Base-by-base conservation (phyloP, 2,888 invertebrate species). In the Gnatocerus cornutus region DNA sequence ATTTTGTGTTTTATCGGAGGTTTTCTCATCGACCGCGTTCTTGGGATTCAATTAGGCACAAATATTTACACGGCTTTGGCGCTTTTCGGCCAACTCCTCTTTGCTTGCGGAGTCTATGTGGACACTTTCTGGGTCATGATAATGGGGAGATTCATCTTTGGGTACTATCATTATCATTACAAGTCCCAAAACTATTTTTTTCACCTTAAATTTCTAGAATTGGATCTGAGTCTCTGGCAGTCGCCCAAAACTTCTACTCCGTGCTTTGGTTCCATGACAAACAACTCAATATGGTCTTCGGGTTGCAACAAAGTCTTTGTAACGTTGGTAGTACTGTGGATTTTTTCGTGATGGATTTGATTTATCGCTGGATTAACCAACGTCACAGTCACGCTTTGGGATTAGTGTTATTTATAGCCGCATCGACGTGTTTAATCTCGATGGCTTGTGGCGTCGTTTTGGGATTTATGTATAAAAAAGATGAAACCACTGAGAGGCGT, bases 211-310 rank as follows among this genome's bases (percentile, higher is more conserved):
- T n/a, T n/a, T 71, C 52, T 59, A 94, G 94, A 62, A 94, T 98
- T 83, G 99, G 98, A 21, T 97, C 97, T 27, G 99, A 99, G 86
- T 97, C 97, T 0, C 85, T 99, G 71, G 96, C 97, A 70, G 98
- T 99, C 9, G 97, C 97, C 8, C 98, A 98, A 81, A 99, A 99
- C 84, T 97, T 94, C 79, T 99, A 98, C 86, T 97, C 98, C 0
- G 98, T 98, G 0, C 88, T 95, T 41, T 99, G 99, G 99, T 99
- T 99, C 84, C 96, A 96, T 85, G 98, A 97, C 62, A 96, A 94
- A 85, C 98, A 98, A 86, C 87, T 99, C 48, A 99, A 99, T 84
- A 97, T 98, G 95, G 98, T 99, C 9, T 99, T 99, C 86, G 99
- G 99, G 1, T 87, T 99, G 30, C 97, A 98, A 84, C 86, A 99